Percentiles rank a stretch among this genome's conserved stretches.
These are phyloP conservation scores for Hydrozoanthus gracilis DNA, from an alignment of 92 coral and sea anemone genomes.

Conservation along the genomic window DNA sequence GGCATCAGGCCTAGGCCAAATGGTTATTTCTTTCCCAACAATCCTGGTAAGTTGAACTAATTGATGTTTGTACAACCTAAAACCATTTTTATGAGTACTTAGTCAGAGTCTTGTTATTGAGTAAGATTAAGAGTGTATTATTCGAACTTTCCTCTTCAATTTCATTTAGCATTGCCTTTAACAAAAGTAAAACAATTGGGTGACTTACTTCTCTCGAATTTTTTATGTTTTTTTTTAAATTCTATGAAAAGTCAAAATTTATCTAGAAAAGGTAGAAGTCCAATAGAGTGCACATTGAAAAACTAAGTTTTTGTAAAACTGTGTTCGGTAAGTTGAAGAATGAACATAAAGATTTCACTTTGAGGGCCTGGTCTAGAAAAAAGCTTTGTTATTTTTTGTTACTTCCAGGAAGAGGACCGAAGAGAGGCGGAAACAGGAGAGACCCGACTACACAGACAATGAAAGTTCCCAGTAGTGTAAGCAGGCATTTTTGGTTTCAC, in stretches of 20 bases:
- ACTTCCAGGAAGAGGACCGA: conserved; percentile 34
- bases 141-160: neutral
- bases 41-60: conserved; percentile 17
- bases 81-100: neutral
- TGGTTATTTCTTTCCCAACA: conserved; percentile 33
- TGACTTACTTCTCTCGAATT: too few relatives aligned
- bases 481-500: neutral
- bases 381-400: neutral
- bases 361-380: too few relatives aligned
- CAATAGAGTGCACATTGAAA: too few relatives aligned
- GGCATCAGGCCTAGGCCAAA: conserved; percentile 35
- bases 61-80: neutral
- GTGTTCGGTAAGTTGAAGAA: too few relatives aligned
- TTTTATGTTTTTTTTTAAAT: too few relatives aligned
- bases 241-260: too few relatives aligned
- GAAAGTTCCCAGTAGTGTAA: conserved; percentile 42
- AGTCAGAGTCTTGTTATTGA: neutral
- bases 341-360: too few relatives aligned
- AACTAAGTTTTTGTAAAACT: too few relatives aligned
- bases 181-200: too few relatives aligned
- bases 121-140: neutral
- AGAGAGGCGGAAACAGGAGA: conserved; percentile 27
- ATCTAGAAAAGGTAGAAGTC: too few relatives aligned
- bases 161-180: too few relatives aligned
- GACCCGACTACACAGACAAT: conserved; percentile 32